phyloP scores from a whole-genome alignment of 2,888 invertebrate species.

The Gymnosoma rotundatum region DNA sequence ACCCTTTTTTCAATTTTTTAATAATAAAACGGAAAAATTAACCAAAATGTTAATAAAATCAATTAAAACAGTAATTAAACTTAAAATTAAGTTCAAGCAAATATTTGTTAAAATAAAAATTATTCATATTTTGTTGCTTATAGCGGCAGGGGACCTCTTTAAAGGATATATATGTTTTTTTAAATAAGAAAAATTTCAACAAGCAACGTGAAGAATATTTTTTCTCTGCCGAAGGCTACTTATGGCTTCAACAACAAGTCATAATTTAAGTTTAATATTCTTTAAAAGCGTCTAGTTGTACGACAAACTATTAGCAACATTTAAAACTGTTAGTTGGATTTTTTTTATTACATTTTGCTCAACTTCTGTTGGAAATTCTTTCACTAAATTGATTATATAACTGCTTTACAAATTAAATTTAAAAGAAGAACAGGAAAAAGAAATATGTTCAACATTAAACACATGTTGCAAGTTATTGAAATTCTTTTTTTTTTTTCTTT shows the following conservation, averaged over 20 bases:
- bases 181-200: too few species aligned
- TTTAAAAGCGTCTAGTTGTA: conserved; percentile 38
- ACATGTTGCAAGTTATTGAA: conserved; percentile 47
- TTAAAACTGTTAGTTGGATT: conserved; percentile 22
- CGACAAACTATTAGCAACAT: conserved; percentile 20
- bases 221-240: neutral
- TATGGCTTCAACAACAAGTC: conserved; percentile 6
- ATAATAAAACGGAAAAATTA: too few species aligned
- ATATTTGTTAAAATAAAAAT: too few species aligned
- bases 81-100: too few species aligned
- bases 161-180: too few species aligned
- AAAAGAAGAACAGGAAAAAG: conserved; percentile 46
- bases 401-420: conserved; percentile 60
- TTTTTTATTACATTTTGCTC: neutral
- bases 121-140: too few species aligned
- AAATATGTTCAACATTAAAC: conserved; percentile 43
- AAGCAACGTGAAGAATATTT: too few species aligned
- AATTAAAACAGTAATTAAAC: too few species aligned
- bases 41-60: too few species aligned
- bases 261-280: conserved; percentile 16
- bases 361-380: conserved; percentile 26
- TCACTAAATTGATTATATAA: conserved; percentile 62
- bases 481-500: conserved; percentile 1
- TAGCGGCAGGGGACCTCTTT: too few species aligned
- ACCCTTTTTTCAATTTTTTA: too few species aligned